Evolutionary conservation across 2,113 vertebrate genomes (phyloP).

Genomic region (Danio rerio): GRCz12tu NC_133179.1:25316001-25316500

Average conservation of each 20-base stretch:
- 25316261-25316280: conserved; percentile 49
- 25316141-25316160: conserved; percentile 56
- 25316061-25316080: conserved; percentile 48
- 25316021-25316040: conserved; percentile 47
- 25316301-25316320: conserved; percentile 64
- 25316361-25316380: conserved; percentile 30
- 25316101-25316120: conserved; percentile 59
- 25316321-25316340: conserved; percentile 70
- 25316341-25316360: conserved; percentile 55
- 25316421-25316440: conserved; percentile 61
- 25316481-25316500: conserved; percentile 27
- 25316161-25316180: conserved; percentile 57
- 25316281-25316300: conserved; percentile 45
- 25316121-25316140: conserved; percentile 54
- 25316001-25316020: conserved; percentile 28
- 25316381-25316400: conserved; percentile 56
- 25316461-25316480: conserved; percentile 51
- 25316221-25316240: conserved; percentile 37
- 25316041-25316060: conserved; percentile 45
- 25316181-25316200: conserved; percentile 57
- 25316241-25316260: conserved; percentile 49
- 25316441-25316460: conserved; percentile 63
- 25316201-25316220: conserved; percentile 4
- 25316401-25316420: conserved; percentile 64
- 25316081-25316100: conserved; percentile 48